Evolutionary conservation across 2,888 invertebrate genomes (phyloP).

Genomic region (Pseudococcus viburni): DNA sequence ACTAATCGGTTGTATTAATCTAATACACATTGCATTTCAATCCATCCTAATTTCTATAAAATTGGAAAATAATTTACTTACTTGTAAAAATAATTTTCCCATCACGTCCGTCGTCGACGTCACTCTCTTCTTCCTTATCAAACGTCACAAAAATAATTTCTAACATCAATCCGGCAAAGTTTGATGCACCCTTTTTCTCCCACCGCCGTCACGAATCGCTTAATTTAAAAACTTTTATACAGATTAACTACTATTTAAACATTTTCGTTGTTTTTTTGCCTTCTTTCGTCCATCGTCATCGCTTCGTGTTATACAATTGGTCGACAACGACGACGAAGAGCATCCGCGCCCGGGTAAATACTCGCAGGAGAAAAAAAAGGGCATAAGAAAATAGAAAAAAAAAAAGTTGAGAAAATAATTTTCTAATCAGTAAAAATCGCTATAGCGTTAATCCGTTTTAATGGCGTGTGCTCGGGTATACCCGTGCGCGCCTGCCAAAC

Average conservation of each 20-base stretch:
- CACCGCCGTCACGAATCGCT: neutral
- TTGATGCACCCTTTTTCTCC: neutral
- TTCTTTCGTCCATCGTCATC: too few relatives aligned
- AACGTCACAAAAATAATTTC: constrained; percentile 9
- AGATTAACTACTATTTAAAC: neutral
- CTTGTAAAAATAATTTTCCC: neutral
- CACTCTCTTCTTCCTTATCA: neutral
- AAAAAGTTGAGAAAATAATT: constrained; percentile 32
- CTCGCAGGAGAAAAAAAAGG: neutral
- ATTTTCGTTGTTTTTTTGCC: neutral
- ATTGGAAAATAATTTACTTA: neutral
- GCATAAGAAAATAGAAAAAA: neutral
- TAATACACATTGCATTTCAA: too few relatives aligned
- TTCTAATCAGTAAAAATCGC: constrained; percentile 40
- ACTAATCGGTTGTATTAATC: too few relatives aligned
- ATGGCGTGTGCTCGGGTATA: neutral
- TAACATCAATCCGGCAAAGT: neutral
- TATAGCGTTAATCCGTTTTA: constrained; percentile 21
- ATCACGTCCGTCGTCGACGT: neutral
- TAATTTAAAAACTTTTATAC: constrained; percentile 17
- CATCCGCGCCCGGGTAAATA: neutral
- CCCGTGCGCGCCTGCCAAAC: neutral
- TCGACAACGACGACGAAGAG: neutral
- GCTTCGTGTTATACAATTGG: neutral
- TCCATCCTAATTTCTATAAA: too few relatives aligned